Conservation (phyloP, 2,888 invertebrate species). For the Drosophila formosana region DNA sequence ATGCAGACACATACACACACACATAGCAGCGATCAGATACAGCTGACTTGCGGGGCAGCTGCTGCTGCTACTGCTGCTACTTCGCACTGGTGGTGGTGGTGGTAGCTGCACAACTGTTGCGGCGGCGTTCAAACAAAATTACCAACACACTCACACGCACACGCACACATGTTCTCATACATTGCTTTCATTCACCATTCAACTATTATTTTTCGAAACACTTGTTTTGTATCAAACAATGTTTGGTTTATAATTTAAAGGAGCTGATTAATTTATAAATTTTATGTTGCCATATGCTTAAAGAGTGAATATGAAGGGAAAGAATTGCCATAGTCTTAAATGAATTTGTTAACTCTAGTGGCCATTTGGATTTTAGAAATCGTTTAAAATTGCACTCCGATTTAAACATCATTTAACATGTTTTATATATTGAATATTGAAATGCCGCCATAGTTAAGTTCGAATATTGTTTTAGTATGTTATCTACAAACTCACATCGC, state of each 20-base stretch:
- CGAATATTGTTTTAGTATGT: constrained; percentile 28
- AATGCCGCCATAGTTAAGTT: constrained; percentile 24
- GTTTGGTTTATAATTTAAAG: neutral
- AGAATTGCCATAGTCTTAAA: constrained; percentile 14
- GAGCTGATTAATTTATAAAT: neutral
- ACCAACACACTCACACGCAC: constrained; percentile 3
- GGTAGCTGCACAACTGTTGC: constrained; percentile 67
- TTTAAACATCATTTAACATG: constrained; percentile 1
- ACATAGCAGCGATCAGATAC: constrained; percentile 30
- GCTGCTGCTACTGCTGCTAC: constrained; percentile 45
- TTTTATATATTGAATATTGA: neutral
- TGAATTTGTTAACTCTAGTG: neutral
- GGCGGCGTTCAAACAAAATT: constrained; percentile 17
- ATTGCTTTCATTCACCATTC: constrained; percentile 11
- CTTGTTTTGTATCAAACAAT: constrained; percentile 3
- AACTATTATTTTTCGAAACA: constrained; percentile 15
- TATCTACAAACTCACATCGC: constrained; percentile 31
- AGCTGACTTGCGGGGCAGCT: constrained; percentile 65
- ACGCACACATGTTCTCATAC: constrained; percentile 8
- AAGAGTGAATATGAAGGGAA: neutral
- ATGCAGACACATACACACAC: constrained; percentile 19
- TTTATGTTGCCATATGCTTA: constrained; percentile 43
- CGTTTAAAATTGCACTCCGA: constrained; percentile 2
- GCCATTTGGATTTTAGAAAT: constrained; percentile 3
- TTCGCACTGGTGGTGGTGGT: constrained; percentile 36